Evolutionary conservation across 2,113 vertebrate genomes (phyloP), one percentile per base, ranked within the genome.

Genomic region (Phalacrocorax pelagicus): DNA sequence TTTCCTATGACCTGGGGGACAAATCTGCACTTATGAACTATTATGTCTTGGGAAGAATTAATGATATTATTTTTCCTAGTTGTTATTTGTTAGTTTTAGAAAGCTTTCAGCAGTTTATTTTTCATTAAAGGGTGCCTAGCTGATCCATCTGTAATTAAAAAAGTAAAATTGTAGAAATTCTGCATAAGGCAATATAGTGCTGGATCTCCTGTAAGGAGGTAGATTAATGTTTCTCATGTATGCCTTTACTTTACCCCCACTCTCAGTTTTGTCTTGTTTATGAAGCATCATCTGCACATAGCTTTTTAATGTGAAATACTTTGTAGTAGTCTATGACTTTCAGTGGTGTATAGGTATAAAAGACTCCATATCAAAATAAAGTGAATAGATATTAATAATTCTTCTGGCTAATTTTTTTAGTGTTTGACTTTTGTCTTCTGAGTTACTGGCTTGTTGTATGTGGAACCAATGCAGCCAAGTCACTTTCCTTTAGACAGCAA

Each of bases 1-100:
- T 87, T 92, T 70, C 52, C 47, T 61, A 58, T 77, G 61, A 73
- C 40, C 47, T 51, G 16, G 19, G 11, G 11, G 11, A 63, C 20
- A 81, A 77, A 91, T 57, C 15, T 20, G 42, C 38, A 38, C 13
- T 83, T 88, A 67, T 6, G 40, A 81, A 32, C 52, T 44, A 44
- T 44, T 34, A 29, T 47, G 54, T 36, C 29, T 90, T 79, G 47
- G 67, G 94, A 91, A 88, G 26, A 83, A 70, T 81, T 61, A 6
- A 11, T 36, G 14, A 32, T 73, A 30, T 52, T 73, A 27, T 78
- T 92, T 94, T 94, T 78, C 61, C 66, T 69, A 30, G 54, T 44
- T 51, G 5, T 40, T 86, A 71, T 84, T 85, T 94, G 47, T 90
- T 93, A 81, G 90, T 83, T 94, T 96, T 90, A 91, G 40, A 85